phyloP scores from a whole-genome alignment of 92 coral and sea anemone species.

The Siderastrea siderea region DNA sequence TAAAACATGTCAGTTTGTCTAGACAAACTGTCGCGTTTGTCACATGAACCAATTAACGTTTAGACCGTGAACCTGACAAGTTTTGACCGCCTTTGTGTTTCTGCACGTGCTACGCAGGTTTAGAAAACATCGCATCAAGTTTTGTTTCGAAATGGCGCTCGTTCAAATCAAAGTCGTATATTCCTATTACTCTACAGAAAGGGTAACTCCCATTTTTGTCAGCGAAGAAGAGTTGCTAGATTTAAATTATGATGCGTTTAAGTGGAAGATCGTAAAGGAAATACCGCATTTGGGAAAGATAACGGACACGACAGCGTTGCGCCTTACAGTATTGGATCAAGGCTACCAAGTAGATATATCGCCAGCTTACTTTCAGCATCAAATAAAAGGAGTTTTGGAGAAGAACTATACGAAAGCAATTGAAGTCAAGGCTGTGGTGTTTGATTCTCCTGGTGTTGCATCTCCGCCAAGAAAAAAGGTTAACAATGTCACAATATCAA shows the following conservation, averaged over 20 bases:
- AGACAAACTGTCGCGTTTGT: not conserved
- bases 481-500: not conserved
- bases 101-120: slow-evolving; percentile 12
- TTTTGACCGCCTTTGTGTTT: not conserved
- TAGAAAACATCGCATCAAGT: too few species aligned
- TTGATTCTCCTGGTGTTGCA: slow-evolving; percentile 31
- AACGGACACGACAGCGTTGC: slow-evolving; percentile 35
- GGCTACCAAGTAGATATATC: slow-evolving; percentile 50
- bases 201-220: slow-evolving; percentile 49
- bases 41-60: not conserved
- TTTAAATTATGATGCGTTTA: too few species aligned
- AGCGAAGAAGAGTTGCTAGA: not conserved
- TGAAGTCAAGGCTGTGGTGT: slow-evolving; percentile 44
- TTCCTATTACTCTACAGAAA: slow-evolving; percentile 38
- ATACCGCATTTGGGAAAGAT: slow-evolving; percentile 55
- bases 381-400: slow-evolving; percentile 38
- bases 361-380: slow-evolving; percentile 43
- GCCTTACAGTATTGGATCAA: slow-evolving; percentile 44
- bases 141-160: slow-evolving; percentile 22
- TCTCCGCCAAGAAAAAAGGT: slow-evolving; percentile 41
- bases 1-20: not conserved
- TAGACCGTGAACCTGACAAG: not conserved
- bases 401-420: slow-evolving; percentile 35
- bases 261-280: slow-evolving; percentile 31
- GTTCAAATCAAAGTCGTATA: slow-evolving; percentile 37